Evolutionary conservation across 2,797 vertebrate genomes (phyloP), one percentile per base, ranked within the genome.

Genomic region (Erithacus rubecula): DNA sequence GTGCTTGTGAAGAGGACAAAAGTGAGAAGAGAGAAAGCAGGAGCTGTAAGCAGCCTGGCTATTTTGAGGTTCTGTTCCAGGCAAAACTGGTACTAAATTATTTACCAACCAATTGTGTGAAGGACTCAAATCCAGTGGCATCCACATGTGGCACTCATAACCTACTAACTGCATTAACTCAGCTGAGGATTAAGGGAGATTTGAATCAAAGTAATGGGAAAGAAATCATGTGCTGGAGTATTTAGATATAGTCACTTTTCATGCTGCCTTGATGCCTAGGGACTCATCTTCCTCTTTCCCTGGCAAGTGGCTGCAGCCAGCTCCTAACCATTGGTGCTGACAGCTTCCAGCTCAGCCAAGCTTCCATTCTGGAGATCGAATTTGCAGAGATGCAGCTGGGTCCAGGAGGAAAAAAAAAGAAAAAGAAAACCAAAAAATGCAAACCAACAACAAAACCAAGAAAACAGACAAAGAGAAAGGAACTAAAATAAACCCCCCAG

Each of bases 141-240:
- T 81, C 86, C 90, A 92, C 76, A 94, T 49, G 87, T 2, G 0
- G 76, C 90, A 86, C 83, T 91, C 89, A 89, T 86, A 95, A 89
- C 87, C 93, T 80, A 69, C 95, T 94, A 96, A 93, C 92, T 93
- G 94, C 78, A 86, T 92, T 95, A 97, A 95, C 1, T 5, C 72
- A 71, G 65, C 68, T 80, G 92, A 94, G 89, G 91, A 96, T 96
- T 97, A 94, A 89, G 76, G 70, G 86, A 92, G 90, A 92, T 96
- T 91, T 94, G 94, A 96, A 96, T 95, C 83, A 94, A 95, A 93
- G 85, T 90, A 93, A 92, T 83, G 92, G 95, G 93, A 94, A 93
- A 94, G 94, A 96, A 94, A 92, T 90, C 70, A 88, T 89, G 80
- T 77, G 87, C 68, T 90, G 79, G 79, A 95, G 85, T 93, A 83